phyloP scores from a whole-genome alignment of 2,113 vertebrate species.

The Uria lomvia region DNA sequence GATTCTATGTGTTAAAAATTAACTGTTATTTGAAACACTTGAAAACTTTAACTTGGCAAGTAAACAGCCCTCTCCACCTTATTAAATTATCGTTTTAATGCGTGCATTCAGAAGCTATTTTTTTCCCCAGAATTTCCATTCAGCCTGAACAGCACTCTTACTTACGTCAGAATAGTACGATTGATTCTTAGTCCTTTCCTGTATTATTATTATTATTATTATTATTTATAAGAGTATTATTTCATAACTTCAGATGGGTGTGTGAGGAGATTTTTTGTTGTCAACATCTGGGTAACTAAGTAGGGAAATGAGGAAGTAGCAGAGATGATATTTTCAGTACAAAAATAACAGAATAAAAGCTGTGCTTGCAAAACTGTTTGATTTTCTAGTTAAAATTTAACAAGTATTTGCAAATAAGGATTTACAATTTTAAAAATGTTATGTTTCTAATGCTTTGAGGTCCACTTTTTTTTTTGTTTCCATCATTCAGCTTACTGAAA shows the following conservation, averaged over 20 bases:
- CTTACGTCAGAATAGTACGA: background rate
- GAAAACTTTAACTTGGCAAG: background rate
- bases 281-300: background rate
- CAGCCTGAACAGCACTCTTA: background rate
- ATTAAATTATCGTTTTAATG: background rate
- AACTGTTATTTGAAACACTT: background rate
- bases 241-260: background rate
- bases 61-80: background rate
- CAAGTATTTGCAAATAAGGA: background rate
- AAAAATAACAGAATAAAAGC: constrained; percentile 1
- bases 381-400: constrained; percentile 2
- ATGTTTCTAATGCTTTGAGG: background rate
- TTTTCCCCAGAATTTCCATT: background rate
- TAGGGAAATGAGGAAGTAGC: background rate
- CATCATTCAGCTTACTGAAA: background rate
- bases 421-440: background rate
- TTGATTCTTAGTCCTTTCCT: background rate
- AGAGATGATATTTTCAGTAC: background rate
- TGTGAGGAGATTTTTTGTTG: background rate
- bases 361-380: background rate
- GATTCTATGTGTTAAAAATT: background rate
- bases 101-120: background rate
- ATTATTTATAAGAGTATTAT: background rate
- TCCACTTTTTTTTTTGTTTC: accelerated
- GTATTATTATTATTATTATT: background rate